Evolutionary conservation across 2,888 invertebrate genomes (phyloP).

Genomic region (Drosophila falleni): DNA sequence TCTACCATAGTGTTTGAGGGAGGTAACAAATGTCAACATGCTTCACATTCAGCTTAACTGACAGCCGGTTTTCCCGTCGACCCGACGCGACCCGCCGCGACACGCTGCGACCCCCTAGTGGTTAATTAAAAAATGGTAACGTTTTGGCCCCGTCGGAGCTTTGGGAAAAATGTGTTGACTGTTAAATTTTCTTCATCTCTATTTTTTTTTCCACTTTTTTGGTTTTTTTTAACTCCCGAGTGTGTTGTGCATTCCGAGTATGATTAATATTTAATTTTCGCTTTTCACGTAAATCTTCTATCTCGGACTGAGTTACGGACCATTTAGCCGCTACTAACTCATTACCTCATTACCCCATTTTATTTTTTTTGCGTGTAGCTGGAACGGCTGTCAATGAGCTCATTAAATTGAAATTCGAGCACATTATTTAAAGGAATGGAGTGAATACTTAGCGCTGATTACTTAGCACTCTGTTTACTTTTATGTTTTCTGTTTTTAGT

Average conservation of each 20-base stretch:
- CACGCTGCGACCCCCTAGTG: slow-evolving; percentile 54
- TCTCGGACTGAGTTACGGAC: slow-evolving; percentile 50
- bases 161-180: slow-evolving; percentile 49
- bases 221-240: slow-evolving; percentile 24
- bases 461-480: slow-evolving; percentile 45
- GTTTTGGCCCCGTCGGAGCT: slow-evolving; percentile 18
- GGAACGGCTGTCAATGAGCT: slow-evolving; percentile 72
- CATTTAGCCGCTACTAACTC: slow-evolving; percentile 60
- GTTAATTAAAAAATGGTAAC: slow-evolving; percentile 72
- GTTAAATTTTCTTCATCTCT: slow-evolving; percentile 23
- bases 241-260: slow-evolving; percentile 26
- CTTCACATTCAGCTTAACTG: slow-evolving; percentile 57
- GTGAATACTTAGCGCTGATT: slow-evolving; percentile 49
- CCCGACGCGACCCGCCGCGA: slow-evolving; percentile 5
- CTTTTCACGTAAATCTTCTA: slow-evolving; percentile 48
- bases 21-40: slow-evolving; percentile 79
- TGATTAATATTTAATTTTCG: slow-evolving; percentile 62
- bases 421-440: slow-evolving; percentile 60
- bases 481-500: slow-evolving; percentile 8
- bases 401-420: slow-evolving; percentile 74
- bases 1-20: slow-evolving; percentile 70
- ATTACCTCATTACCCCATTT: slow-evolving; percentile 24
- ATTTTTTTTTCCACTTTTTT: not conserved
- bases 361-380: slow-evolving; percentile 4
- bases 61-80: slow-evolving; percentile 54